These are phyloP conservation scores for Drosophila phalerata DNA, from an alignment of 2,888 invertebrate genomes.

Conservation along the genomic window DNA sequence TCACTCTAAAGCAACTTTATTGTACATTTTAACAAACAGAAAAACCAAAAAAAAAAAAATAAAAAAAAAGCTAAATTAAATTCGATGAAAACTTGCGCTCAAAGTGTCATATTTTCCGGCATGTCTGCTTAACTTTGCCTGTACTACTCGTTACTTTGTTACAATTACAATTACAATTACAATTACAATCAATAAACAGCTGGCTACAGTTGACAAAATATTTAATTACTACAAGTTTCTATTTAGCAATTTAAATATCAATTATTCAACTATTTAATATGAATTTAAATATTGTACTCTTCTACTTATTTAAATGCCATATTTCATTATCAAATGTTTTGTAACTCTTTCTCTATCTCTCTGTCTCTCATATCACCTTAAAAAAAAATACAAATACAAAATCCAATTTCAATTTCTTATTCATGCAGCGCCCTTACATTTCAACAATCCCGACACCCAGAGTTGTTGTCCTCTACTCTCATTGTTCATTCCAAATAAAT, in stretches of 20 bases:
- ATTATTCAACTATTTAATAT: constrained; percentile 68
- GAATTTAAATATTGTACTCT: constrained; percentile 69
- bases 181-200: constrained; percentile 52
- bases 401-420: constrained; percentile 57
- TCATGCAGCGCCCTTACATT: constrained; percentile 66
- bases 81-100: constrained; percentile 65
- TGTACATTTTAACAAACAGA: constrained; percentile 63
- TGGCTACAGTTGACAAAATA: constrained; percentile 56
- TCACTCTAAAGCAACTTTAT: constrained; percentile 69
- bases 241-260: constrained; percentile 56
- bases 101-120: constrained; percentile 74
- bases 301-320: constrained; percentile 56
- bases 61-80: constrained; percentile 43
- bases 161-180: constrained; percentile 52
- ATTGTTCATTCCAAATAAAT: constrained; percentile 66
- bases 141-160: constrained; percentile 77
- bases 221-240: constrained; percentile 49
- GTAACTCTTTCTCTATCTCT: constrained; percentile 41
- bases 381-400: constrained; percentile 18
- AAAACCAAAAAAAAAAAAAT: constrained; percentile 44
- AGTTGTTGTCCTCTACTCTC: constrained; percentile 52
- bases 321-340: constrained; percentile 63
- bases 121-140: constrained; percentile 79
- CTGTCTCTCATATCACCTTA: constrained; percentile 47
- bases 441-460: constrained; percentile 47